These are phyloP conservation scores for Gephyroberyx darwinii DNA, from an alignment of 2,797 vertebrate species.

Conservation along the genomic window DNA sequence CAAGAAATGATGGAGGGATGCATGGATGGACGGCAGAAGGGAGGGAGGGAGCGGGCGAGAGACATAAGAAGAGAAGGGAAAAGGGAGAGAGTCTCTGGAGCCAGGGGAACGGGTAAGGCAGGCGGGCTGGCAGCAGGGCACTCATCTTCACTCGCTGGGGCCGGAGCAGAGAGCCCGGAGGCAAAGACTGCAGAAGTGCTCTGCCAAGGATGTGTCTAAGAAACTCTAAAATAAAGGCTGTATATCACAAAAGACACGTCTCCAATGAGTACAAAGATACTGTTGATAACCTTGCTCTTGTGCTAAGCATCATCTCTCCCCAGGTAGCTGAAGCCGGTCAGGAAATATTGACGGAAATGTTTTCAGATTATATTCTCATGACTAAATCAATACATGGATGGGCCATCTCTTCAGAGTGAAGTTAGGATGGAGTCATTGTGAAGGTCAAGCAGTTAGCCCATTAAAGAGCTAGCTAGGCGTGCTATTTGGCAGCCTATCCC, in stretches of 20 bases:
- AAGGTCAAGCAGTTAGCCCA: conserved; percentile 78
- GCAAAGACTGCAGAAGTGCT: conserved; percentile 60
- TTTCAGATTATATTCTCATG: conserved; percentile 81
- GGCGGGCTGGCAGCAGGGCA: conserved; percentile 71
- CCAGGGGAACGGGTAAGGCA: conserved; percentile 68
- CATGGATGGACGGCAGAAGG: conserved; percentile 48
- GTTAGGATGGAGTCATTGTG: conserved; percentile 71
- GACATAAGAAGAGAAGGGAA: conserved; percentile 8
- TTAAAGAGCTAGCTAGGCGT: conserved; percentile 72
- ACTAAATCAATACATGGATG: conserved; percentile 80
- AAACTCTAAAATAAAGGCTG: conserved; percentile 67
- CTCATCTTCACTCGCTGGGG: conserved; percentile 70
- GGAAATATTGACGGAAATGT: conserved; percentile 79
- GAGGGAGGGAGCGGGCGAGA: conserved; percentile 25
- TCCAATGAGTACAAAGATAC: conserved; percentile 68
- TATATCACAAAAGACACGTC: conserved; percentile 67
- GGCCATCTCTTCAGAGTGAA: conserved; percentile 70
- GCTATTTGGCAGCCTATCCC: conserved; percentile 68
- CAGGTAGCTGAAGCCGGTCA: conserved; percentile 65
- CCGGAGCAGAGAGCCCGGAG: conserved; percentile 71
- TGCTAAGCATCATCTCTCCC: conserved; percentile 71
- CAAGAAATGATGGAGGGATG: conserved; percentile 39
- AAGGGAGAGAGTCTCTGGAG: conserved; percentile 57
- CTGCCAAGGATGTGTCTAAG: conserved; percentile 69
- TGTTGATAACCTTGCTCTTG: conserved; percentile 74